Percentiles rank a stretch among this genome's conserved stretches.
Conservation (phyloP, 2,113 vertebrate genomes). For the Megaleporinus macrocephalus region DNA sequence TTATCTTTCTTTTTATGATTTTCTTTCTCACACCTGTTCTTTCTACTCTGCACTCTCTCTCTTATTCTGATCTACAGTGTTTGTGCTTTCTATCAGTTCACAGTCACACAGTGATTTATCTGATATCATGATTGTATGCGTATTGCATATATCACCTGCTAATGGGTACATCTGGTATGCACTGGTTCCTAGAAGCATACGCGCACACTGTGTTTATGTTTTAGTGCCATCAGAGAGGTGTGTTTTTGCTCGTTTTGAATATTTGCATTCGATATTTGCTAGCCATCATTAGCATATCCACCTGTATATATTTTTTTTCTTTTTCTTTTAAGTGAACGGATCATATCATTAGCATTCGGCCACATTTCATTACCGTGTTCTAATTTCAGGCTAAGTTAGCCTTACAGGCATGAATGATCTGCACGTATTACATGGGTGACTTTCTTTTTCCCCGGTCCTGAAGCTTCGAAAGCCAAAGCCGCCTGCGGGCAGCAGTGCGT, state of each 20-base stretch:
- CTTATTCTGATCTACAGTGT: background rate
- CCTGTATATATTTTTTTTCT: background rate
- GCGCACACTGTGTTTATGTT: background rate
- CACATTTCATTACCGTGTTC: background rate
- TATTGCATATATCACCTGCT: constrained; percentile 37
- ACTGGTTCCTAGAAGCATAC: background rate
- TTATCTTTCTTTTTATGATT: background rate
- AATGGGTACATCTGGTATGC: constrained; percentile 42
- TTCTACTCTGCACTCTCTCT: constrained; percentile 6
- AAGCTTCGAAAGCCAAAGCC: background rate
- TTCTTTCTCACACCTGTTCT: background rate
- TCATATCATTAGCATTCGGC: background rate
- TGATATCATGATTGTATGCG: constrained; percentile 31
- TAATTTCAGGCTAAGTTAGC: background rate
- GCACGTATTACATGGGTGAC: background rate
- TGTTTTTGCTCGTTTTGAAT: constrained; percentile 19
- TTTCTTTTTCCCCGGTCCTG: background rate
- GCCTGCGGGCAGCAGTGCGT: background rate
- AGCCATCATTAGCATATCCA: constrained; percentile 1
- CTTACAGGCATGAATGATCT: background rate
- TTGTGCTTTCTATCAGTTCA: constrained; percentile 55
- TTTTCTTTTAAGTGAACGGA: too few relatives aligned
- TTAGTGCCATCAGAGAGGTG: background rate
- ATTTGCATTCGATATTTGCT: background rate
- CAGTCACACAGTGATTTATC: constrained; percentile 36